phyloP scores from a whole-genome alignment of 2,888 invertebrate genomes.

The Charanyca ferruginea region DNA sequence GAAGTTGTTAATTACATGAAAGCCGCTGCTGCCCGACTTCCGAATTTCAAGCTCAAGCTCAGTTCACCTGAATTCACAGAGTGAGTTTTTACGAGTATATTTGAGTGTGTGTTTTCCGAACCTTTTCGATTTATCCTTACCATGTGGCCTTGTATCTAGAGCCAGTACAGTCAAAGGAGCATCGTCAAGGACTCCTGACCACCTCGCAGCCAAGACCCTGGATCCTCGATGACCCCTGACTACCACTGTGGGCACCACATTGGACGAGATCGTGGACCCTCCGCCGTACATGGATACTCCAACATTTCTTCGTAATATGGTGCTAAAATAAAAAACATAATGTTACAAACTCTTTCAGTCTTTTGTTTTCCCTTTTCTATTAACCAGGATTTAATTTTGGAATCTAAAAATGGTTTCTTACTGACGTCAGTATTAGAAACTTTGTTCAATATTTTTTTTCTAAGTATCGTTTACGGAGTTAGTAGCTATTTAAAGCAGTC shows the following conservation, averaged over 20 bases:
- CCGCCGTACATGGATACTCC: slow-evolving; percentile 89
- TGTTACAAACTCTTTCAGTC: background rate
- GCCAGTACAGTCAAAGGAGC: slow-evolving; percentile 86
- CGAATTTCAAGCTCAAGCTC: no score
- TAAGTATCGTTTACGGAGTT: background rate
- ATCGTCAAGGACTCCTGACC: slow-evolving; percentile 88
- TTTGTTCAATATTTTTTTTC: background rate
- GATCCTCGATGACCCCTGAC: slow-evolving; percentile 86
- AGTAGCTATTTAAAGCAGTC: background rate
- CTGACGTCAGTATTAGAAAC: background rate
- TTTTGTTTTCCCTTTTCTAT: background rate
- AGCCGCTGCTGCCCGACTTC: no score
- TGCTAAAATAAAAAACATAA: slow-evolving; percentile 68
- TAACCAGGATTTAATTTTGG: slow-evolving; percentile 1
- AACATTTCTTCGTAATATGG: slow-evolving; percentile 83
- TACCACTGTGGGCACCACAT: slow-evolving; percentile 84
- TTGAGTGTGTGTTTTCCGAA: no score
- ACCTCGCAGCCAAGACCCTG: slow-evolving; percentile 85
- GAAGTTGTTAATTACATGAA: no score
- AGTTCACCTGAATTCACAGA: no score
- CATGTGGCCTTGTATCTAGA: slow-evolving; percentile 84
- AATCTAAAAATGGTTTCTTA: background rate
- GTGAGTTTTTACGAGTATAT: no score
- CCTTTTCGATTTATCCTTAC: slow-evolving; percentile 64
- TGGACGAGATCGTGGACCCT: slow-evolving; percentile 76